Evolutionary conservation across 2,797 vertebrate genomes (phyloP).

Genomic region (Falco novaeseelandiae): DNA sequence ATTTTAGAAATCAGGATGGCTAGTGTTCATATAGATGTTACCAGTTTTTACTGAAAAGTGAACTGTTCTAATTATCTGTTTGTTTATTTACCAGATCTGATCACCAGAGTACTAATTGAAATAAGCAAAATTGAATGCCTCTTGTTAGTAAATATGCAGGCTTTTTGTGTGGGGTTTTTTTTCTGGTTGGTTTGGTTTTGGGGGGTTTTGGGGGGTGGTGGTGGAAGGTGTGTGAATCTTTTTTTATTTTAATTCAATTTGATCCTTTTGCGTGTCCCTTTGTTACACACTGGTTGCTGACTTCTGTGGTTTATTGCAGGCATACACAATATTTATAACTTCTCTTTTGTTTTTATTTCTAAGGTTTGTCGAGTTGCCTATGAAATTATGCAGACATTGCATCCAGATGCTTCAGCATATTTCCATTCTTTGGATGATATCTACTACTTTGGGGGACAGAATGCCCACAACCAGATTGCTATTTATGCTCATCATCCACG

Average conservation of each 20-base stretch:
- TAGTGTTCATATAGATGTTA: background rate
- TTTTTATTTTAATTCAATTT: background rate
- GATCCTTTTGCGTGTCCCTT: background rate
- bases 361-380: conserved; percentile 98
- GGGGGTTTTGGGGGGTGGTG: background rate
- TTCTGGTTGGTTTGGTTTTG: background rate
- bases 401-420: conserved; percentile 93
- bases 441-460: conserved; percentile 98
- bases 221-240: too few relatives aligned
- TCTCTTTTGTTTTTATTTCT: conserved; percentile 10
- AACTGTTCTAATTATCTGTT: background rate
- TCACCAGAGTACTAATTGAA: background rate
- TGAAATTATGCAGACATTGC: conserved; percentile 97
- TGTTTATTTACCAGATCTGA: background rate
- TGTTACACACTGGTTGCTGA: background rate
- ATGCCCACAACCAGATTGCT: conserved; percentile 97
- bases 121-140: background rate
- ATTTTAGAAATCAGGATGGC: background rate
- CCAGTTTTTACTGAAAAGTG: background rate
- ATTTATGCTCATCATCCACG: conserved; percentile 92
- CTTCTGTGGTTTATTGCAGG: background rate
- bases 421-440: conserved; percentile 98
- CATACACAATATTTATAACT: background rate
- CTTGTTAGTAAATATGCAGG: background rate
- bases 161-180: background rate